phyloP scores from a whole-genome alignment of 2,113 vertebrate genomes.

The Upupa epops region DNA sequence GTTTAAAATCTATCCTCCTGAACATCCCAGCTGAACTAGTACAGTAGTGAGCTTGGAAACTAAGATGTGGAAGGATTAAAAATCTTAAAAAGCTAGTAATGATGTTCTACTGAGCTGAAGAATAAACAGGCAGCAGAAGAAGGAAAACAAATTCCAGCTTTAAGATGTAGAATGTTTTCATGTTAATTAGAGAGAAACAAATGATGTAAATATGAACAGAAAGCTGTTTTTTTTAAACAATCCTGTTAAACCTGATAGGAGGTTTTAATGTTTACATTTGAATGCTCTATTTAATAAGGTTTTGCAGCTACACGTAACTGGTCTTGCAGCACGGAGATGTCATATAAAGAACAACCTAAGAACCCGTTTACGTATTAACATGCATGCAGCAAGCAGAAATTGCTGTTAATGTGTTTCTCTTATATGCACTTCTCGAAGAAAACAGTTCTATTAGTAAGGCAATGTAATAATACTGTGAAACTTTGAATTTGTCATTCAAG shows the following conservation, averaged over 20 bases:
- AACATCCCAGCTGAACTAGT: background rate
- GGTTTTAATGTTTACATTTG: background rate
- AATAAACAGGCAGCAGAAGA: background rate
- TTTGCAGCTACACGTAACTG: background rate
- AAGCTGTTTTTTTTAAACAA: background rate
- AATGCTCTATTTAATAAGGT: background rate
- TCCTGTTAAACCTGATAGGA: background rate
- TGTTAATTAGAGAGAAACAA: background rate
- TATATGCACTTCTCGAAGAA: background rate
- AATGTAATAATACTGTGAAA: background rate
- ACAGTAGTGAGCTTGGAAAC: background rate
- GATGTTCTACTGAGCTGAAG: background rate
- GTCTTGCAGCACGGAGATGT: background rate
- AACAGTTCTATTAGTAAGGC: background rate
- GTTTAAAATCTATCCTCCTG: background rate
- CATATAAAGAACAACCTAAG: background rate
- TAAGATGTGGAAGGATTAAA: background rate
- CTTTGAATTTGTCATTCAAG: background rate
- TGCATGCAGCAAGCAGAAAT: background rate
- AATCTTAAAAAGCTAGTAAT: background rate
- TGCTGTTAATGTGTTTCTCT: background rate
- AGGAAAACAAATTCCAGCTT: slow-evolving; percentile 9
- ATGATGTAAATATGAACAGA: background rate
- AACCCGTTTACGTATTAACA: background rate
- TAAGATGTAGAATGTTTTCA: background rate